Base-by-base conservation (phyloP, 2,113 vertebrate species). In the Anhinga anhinga region DNA sequence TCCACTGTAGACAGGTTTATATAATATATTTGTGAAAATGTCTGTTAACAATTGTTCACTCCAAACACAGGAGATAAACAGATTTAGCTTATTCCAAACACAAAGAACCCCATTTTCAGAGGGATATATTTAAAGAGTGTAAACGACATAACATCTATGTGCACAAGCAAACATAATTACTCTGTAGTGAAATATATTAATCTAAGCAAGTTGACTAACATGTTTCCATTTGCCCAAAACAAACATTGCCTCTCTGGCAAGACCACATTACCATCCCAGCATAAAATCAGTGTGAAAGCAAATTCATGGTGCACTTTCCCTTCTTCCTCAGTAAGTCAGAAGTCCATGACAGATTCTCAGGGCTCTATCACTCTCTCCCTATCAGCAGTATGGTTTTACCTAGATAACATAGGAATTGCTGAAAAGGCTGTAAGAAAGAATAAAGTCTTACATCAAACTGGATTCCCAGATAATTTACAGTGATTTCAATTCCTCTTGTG, bases 401-500 rank as follows among this genome's bases (percentile, higher is more conserved):
- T 50, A 85, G 27, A 0, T 69, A 65, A 95, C 62, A 90, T 0
- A 90, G 23, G 49, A 78, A 93, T 20, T 77, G 27, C 21, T 76
- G 47, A 82, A 91, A 86, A 65, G 49, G 47, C 15, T 83, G 26
- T 30, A 96, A 72, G 55, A 86, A 88, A 71, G 72, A 90, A 83
- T 69, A 32, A 61, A 56, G 67, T 32, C 99, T 99, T 97, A 99
- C 99, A 97, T 99, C 99, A 98, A 99, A 99, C 88, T 99, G 99
- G 84, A 99, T 99, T 90, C 99, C 99, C 94, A 99, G 98, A 92
- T 99, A 99, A 98, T 99, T 99, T 93, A 99, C 99, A n/a, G 99
- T 99, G 95, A 99, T 99, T 98, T 99, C 99, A 93, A 99, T 99
- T 69, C 99, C 99, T 98, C 99, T 99, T 26, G 99, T 99, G 94